phyloP scores from a whole-genome alignment of 2,888 invertebrate genomes.

The Hoplodrina blanda region DNA sequence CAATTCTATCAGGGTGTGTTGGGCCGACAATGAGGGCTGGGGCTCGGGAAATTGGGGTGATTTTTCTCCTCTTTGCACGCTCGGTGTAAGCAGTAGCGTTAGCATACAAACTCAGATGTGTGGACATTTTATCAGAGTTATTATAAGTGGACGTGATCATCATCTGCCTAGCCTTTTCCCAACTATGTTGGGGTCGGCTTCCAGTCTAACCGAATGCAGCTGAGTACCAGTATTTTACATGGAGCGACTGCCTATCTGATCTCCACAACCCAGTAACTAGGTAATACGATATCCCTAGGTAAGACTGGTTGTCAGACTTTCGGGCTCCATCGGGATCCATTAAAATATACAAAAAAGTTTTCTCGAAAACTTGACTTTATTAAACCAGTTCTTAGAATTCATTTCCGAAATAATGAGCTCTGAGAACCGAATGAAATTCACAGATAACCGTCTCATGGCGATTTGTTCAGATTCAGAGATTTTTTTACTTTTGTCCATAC shows the following conservation, averaged over 20 bases:
- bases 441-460: neutral
- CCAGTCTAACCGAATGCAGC: too few species aligned
- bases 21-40: constrained; percentile 82
- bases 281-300: too few species aligned
- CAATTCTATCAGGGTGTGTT: constrained; percentile 88
- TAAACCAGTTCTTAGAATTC: too few species aligned
- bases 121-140: neutral
- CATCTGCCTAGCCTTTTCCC: too few species aligned
- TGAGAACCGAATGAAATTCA: neutral
- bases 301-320: too few species aligned
- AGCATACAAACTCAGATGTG: constrained; percentile 46
- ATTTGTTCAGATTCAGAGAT: neutral
- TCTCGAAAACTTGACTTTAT: neutral
- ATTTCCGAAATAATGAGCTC: neutral
- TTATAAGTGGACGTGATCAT: too few species aligned
- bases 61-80: constrained; percentile 86
- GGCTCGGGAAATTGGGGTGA: constrained; percentile 88
- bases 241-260: too few species aligned
- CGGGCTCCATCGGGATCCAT: too few species aligned
- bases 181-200: too few species aligned
- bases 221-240: too few species aligned
- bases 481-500: too few species aligned
- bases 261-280: too few species aligned
- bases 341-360: neutral
- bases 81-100: constrained; percentile 72